Conservation (phyloP, 2,113 vertebrate species). For the Peromyscus californicus region DNA sequence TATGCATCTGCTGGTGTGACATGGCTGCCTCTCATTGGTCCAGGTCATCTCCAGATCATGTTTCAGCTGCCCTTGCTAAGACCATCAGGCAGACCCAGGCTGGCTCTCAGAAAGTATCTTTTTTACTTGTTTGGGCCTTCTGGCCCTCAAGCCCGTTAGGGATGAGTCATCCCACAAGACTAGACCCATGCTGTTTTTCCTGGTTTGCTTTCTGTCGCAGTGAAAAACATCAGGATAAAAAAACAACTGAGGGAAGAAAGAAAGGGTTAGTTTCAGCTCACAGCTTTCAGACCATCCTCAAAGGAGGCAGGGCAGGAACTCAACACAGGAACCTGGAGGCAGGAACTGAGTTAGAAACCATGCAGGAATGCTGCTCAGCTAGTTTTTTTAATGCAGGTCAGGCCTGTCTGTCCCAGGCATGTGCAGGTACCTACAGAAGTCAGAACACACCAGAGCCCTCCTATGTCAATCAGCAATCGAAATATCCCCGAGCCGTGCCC, state of each 20-base stretch:
- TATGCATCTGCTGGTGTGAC: too few species aligned
- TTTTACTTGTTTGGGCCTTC: too few species aligned
- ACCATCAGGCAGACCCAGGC: too few species aligned
- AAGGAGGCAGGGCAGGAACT: neutral
- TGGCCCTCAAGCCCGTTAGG: too few species aligned
- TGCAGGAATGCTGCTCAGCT: neutral
- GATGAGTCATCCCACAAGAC: too few species aligned
- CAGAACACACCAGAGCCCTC: neutral
- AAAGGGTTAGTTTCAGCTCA: neutral
- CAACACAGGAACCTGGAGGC: neutral
- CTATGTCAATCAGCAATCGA: neutral
- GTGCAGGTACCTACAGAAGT: neutral
- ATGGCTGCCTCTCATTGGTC: too few species aligned
- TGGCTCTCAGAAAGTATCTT: too few species aligned
- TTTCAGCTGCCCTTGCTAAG: too few species aligned
- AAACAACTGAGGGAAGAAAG: neutral
- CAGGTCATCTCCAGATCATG: too few species aligned
- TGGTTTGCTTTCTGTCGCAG: neutral
- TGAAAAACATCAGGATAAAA: neutral
- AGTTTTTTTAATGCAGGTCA: neutral
- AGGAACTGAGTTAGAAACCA: neutral
- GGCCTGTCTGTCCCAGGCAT: neutral
- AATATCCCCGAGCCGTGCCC: neutral
- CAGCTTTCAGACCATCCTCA: neutral
- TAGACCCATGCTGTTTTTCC: too few species aligned